phyloP scores from a whole-genome alignment of 2,888 invertebrate species.

The Geotrupes spiniger region DNA sequence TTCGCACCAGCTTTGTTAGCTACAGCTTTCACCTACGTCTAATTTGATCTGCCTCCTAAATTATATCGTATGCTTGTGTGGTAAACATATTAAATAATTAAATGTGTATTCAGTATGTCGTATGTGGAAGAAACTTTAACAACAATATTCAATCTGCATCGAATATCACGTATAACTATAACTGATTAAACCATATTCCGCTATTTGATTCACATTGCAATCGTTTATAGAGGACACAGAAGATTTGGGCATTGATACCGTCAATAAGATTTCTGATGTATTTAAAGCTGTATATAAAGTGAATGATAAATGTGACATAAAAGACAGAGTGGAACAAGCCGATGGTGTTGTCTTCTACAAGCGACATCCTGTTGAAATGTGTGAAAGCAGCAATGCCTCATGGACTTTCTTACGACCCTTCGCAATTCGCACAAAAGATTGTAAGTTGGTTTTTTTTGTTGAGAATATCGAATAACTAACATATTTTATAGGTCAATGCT shows the following conservation, averaged over 20 bases:
- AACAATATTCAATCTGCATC: no score
- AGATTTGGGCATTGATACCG: constrained; percentile 32
- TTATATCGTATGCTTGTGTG: no score
- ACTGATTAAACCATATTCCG: no score
- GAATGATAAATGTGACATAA: constrained; percentile 34
- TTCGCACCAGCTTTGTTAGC: no score
- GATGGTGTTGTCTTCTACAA: constrained; percentile 43
- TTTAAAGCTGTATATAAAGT: constrained; percentile 38
- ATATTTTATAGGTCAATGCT: constrained; percentile 6
- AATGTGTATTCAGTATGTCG: no score
- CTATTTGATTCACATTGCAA: no score
- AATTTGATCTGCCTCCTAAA: no score
- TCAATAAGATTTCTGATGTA: constrained; percentile 37
- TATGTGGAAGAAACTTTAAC: no score
- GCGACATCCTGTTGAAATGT: constrained; percentile 40
- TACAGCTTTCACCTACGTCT: no score
- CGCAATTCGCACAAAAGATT: constrained; percentile 52
- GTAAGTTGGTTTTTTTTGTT: constrained; percentile 41
- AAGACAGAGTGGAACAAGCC: constrained; percentile 39
- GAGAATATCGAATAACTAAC: background rate
- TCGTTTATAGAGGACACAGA: constrained; percentile 31
- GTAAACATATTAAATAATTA: no score
- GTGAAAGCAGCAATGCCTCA: constrained; percentile 44
- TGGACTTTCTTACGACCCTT: constrained; percentile 52
- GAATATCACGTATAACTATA: no score